Conservation (phyloP, 2,113 vertebrate genomes). For the Lycocorax pyrrhopterus region DNA sequence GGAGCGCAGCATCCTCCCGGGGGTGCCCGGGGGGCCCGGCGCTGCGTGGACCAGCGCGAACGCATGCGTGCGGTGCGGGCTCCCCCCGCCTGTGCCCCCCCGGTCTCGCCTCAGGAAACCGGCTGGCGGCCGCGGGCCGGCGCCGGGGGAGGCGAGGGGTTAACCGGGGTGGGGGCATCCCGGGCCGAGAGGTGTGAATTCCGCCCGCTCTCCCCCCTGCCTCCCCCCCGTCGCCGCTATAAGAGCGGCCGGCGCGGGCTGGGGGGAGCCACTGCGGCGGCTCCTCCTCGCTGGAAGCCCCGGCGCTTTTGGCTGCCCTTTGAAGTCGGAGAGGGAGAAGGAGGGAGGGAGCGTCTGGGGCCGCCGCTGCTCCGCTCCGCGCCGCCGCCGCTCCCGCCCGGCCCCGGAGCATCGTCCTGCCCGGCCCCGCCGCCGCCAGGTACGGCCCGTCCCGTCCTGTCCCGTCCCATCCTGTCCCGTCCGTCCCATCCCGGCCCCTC, state of each 20-base stretch:
- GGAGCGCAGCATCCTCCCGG: neutral
- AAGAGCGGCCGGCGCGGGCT: conserved; percentile 63
- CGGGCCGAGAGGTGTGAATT: conserved; percentile 72
- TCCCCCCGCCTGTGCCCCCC: conserved; percentile 5
- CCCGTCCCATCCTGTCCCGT: rapidly evolving
- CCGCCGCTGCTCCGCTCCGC: neutral
- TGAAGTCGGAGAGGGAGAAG: conserved; percentile 57
- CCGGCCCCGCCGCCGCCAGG: neutral
- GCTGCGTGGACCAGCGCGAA: neutral
- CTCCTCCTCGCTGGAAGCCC: conserved; percentile 63
- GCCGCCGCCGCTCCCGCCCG: neutral
- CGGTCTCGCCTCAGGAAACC: conserved; percentile 62
- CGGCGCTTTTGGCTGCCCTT: conserved; percentile 66
- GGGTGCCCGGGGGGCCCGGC: neutral
- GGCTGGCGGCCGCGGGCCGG: conserved; percentile 61
- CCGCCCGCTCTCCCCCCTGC: conserved; percentile 28
- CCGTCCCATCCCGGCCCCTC: neutral
- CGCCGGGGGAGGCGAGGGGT: conserved; percentile 70
- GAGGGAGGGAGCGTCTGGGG: conserved; percentile 32
- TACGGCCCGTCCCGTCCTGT: neutral
- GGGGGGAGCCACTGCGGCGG: conserved; percentile 63
- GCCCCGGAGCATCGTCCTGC: neutral
- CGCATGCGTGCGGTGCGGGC: conserved; percentile 16
- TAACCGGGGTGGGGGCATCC: conserved; percentile 65
- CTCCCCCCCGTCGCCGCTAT: conserved; percentile 60